These are phyloP conservation scores for Crematogaster levior DNA, from an alignment of 2,888 invertebrate species.

Conservation along the genomic window DNA sequence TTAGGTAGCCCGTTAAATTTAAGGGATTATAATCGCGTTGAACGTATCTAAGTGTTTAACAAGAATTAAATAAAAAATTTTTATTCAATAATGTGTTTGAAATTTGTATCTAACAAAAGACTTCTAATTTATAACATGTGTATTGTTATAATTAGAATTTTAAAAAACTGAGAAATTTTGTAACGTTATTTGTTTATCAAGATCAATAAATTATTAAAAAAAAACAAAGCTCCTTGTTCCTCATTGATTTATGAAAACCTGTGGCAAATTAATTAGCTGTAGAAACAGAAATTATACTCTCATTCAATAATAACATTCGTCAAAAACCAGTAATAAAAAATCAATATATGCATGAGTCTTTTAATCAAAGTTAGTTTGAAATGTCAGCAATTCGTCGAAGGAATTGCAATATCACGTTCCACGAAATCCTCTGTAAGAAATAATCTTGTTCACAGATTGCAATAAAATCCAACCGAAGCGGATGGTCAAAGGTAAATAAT, in stretches of 20 bases:
- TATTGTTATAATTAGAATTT: not conserved
- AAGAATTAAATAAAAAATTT: not conserved
- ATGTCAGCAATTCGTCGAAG: constrained; percentile 21
- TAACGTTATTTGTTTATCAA: not conserved
- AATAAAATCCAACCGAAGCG: constrained; percentile 24
- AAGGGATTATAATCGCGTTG: not conserved
- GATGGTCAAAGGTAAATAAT: constrained; percentile 43
- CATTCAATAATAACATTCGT: not conserved
- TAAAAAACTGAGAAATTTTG: not conserved
- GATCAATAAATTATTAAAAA: not conserved
- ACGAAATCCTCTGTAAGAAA: constrained; percentile 16
- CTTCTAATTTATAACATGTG: not conserved
- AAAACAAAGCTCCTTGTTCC: not conserved
- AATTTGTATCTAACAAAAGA: not conserved
- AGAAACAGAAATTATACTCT: not conserved
- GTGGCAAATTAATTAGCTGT: not conserved
- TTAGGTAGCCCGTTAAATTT: not conserved
- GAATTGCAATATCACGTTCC: constrained; percentile 49
- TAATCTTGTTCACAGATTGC: constrained; percentile 27
- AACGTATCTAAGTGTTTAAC: not conserved
- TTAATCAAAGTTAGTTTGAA: constrained; percentile 28
- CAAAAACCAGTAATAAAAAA: constrained; percentile 12
- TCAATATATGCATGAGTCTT: constrained; percentile 1
- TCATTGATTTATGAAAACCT: not conserved
- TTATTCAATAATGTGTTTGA: not conserved